Conservation (phyloP, 2,888 invertebrate species). For the Yponomeuta cagnagella region DNA sequence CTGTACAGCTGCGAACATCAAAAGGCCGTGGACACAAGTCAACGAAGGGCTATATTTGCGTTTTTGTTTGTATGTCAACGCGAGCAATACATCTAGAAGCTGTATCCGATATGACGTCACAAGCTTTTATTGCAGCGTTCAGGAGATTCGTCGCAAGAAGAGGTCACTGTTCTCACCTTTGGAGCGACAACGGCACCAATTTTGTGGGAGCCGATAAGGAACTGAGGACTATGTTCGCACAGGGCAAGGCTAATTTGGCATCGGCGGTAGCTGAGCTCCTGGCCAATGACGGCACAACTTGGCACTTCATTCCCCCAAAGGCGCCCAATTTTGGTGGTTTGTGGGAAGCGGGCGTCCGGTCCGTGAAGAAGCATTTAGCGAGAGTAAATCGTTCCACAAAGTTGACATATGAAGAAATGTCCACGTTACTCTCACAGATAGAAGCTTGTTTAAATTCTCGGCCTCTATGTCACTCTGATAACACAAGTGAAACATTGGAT, state of each 20-base stretch:
- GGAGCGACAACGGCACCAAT: constrained; percentile 24
- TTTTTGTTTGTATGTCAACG: constrained; percentile 18
- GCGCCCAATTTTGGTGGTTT: constrained; percentile 19
- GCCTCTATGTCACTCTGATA: constrained; percentile 18
- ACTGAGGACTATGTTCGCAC: constrained; percentile 17
- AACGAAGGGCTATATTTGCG: constrained; percentile 16
- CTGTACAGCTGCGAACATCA: constrained; percentile 12
- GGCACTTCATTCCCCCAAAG: constrained; percentile 18
- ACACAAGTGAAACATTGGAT: constrained; percentile 14
- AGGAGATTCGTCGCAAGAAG: background rate
- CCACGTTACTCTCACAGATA: constrained; percentile 17
- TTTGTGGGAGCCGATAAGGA: constrained; percentile 23
- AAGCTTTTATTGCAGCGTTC: background rate
- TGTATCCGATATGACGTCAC: constrained; percentile 18
- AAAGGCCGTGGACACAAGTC: constrained; percentile 12
- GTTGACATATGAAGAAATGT: constrained; percentile 19
- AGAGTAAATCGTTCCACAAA: constrained; percentile 10
- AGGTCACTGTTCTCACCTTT: constrained; percentile 22
- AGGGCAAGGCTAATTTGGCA: constrained; percentile 9
- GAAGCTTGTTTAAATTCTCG: constrained; percentile 21
- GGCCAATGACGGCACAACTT: constrained; percentile 18
- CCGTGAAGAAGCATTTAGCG: constrained; percentile 19
- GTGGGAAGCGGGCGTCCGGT: constrained; percentile 26
- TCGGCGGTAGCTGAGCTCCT: constrained; percentile 21
- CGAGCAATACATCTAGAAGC: constrained; percentile 24